Evolutionary conservation across 2,888 invertebrate species (phyloP), one percentile per base, ranked within the genome.

Genomic region (Crossocerus cetratus): DNA sequence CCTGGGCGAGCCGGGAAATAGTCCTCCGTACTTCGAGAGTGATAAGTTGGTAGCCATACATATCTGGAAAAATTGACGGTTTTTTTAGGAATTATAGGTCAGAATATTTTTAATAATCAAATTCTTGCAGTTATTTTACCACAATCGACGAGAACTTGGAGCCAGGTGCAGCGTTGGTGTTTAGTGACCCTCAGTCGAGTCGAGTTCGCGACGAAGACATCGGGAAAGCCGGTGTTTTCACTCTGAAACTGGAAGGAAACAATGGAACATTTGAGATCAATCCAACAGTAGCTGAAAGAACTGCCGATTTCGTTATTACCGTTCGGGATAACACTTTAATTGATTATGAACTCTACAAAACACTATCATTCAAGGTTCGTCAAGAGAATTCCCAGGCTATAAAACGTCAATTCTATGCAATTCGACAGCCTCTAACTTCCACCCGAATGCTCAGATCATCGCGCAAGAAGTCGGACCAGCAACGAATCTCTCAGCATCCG

Each of bases 251-350:
- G 77, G 92, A 94, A 14, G 95, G 95, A 71, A 96, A 96, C 88
- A 96, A 96, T 88, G 96, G 95, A 44, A 96, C 96, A 2, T 98
- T 98, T 87, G 97, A 97, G 89, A 94, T 98, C 68, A 93, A 93
- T 4, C 98, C 98, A 0, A 94, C 94, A 43, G 95, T 96, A 1
- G 95, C 95, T 0, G 96, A 96, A 87, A 93, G 95, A 71, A 93
- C 93, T 75, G 93, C 95, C 2, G 94, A 94, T 82, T 98, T 98
- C 87, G 92, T 95, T 63, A 94, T 99, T 76, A 94, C 94, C 87
- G 96, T 98, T 23, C 94, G 96, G 72, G 96, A 98, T 88, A 95
- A 96, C 76, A 91, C 92, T 0, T 91, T 96, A 83, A 92, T 98
- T 78, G 98, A 98, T 90, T 98, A 95, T 86, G 98, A 99, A 90